A percentile compares a stretch with the other conserved stretches of the same genome.
phyloP scores from a whole-genome alignment of 2,888 invertebrate species.

The Bimastos eiseni region DNA sequence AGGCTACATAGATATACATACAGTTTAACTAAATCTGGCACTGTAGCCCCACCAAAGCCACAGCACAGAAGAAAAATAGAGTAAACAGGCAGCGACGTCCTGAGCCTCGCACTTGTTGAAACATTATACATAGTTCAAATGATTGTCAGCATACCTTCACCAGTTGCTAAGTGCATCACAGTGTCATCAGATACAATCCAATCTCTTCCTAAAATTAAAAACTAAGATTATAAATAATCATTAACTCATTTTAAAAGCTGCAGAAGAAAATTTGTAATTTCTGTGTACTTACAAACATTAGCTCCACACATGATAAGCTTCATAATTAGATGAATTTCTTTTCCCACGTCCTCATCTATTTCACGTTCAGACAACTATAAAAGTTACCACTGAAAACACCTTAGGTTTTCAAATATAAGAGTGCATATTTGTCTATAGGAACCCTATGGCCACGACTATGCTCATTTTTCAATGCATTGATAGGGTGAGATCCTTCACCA shows the following conservation, averaged over 20 bases:
- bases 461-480: no score
- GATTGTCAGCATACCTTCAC: slow-evolving; percentile 44
- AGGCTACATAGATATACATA: no score
- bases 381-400: neutral
- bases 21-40: no score
- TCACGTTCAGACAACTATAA: neutral
- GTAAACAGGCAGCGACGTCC: no score
- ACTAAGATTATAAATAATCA: neutral
- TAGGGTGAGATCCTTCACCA: no score
- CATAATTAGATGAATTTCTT: neutral
- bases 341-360: neutral
- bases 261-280: neutral
- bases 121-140: neutral
- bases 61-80: no score
- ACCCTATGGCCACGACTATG: no score
- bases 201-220: slow-evolving; percentile 39
- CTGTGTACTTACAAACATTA: neutral
- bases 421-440: no score
- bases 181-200: slow-evolving; percentile 62
- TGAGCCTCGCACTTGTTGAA: no score
- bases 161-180: slow-evolving; percentile 60
- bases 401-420: no score
- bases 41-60: no score
- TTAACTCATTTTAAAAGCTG: neutral
- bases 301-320: neutral